phyloP scores from a whole-genome alignment of 2,113 vertebrate species.

The Dolichallabes microphthalmus region DNA sequence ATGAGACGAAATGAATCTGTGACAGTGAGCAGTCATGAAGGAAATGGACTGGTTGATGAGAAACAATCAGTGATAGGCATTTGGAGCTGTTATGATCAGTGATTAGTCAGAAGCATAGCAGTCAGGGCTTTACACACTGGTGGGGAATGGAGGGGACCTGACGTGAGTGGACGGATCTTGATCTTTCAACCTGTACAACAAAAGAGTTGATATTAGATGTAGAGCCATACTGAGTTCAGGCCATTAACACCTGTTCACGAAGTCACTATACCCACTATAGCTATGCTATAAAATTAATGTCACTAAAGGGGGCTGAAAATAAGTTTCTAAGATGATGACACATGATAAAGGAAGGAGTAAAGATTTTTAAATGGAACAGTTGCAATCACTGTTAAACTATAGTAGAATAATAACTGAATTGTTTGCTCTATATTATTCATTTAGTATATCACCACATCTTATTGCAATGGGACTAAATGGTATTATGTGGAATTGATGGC shows the following conservation, averaged over 20 bases:
- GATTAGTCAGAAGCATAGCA: neutral
- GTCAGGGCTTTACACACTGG: neutral
- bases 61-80: neutral
- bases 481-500: neutral
- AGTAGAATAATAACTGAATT: neutral
- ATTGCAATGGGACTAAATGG: neutral
- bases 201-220: neutral
- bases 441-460: neutral
- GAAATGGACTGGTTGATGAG: neutral
- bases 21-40: neutral
- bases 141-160: neutral
- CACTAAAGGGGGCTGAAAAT: neutral
- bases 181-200: neutral
- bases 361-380: neutral
- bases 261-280: neutral
- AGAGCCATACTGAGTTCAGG: neutral
- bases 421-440: constrained; percentile 1
- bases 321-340: neutral
- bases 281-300: neutral
- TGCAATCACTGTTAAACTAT: neutral
- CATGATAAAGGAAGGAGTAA: neutral
- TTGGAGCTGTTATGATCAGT: neutral
- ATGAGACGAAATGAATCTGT: neutral
- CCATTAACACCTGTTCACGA: neutral
- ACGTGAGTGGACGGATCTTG: neutral